phyloP scores from a whole-genome alignment of 2,888 invertebrate genomes.

The Chaetogeoica ovagalla region DNA sequence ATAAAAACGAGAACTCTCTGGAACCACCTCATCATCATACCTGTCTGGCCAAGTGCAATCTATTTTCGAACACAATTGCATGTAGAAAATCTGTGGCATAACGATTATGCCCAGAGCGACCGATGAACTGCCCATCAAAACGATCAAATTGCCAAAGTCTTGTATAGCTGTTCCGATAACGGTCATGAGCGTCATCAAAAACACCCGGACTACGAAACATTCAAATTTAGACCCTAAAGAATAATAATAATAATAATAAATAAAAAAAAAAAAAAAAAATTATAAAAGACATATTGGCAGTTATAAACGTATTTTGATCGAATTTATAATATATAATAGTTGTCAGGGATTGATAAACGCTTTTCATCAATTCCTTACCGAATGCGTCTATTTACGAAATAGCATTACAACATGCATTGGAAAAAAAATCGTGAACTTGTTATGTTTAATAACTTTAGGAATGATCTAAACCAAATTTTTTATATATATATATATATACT shows the following conservation, averaged over 20 bases:
- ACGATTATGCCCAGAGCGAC: slow-evolving; percentile 71
- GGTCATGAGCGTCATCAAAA: slow-evolving; percentile 66
- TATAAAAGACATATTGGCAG: background rate
- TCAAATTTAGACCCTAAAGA: slow-evolving; percentile 67
- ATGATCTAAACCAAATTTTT: too few relatives aligned
- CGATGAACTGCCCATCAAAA: slow-evolving; percentile 73
- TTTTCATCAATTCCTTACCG: too few relatives aligned
- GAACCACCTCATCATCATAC: slow-evolving; percentile 56
- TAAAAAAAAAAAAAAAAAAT: too few relatives aligned
- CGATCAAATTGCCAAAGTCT: slow-evolving; percentile 70
- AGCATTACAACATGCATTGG: too few relatives aligned
- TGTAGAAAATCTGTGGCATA: slow-evolving; percentile 70
- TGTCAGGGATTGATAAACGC: too few relatives aligned
- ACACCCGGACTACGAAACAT: slow-evolving; percentile 65
- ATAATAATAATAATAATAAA: slow-evolving; percentile 19
- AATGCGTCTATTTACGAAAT: too few relatives aligned
- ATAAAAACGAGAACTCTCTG: too few relatives aligned
- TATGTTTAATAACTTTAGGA: too few relatives aligned
- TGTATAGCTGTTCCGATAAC: slow-evolving; percentile 72
- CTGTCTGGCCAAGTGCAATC: slow-evolving; percentile 61
- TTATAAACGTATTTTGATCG: too few relatives aligned
- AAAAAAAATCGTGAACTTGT: too few relatives aligned
- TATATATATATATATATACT: too few relatives aligned
- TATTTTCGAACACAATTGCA: slow-evolving; percentile 64
- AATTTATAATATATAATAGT: too few relatives aligned